These are phyloP conservation scores for Otus sunia DNA, from an alignment of 2,113 vertebrate species.

Conservation along the genomic window DNA sequence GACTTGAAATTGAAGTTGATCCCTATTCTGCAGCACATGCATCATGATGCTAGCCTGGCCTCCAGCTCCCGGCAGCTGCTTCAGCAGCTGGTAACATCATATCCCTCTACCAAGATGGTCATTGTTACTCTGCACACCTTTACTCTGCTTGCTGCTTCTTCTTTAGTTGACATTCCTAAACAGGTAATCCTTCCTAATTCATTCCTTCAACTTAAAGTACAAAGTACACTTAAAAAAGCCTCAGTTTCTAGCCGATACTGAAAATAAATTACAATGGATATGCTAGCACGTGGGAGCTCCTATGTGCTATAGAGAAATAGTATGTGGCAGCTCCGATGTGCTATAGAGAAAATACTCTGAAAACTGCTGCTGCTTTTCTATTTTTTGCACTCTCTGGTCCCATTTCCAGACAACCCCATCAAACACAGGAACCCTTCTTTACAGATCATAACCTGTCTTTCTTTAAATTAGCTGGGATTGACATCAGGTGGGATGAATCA, in stretches of 20 bases:
- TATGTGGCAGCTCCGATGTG: background rate
- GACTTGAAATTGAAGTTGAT: slow-evolving; percentile 96
- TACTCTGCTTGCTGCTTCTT: slow-evolving; percentile 92
- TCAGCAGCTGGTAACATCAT: slow-evolving; percentile 90
- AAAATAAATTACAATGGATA: rapidly evolving
- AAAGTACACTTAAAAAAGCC: background rate
- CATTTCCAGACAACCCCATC: background rate
- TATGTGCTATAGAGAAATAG: background rate
- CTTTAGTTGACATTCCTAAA: slow-evolving; percentile 94
- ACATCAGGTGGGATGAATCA: background rate
- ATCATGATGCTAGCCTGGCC: slow-evolving; percentile 91
- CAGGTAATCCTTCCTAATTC: slow-evolving; percentile 77
- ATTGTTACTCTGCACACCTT: slow-evolving; percentile 96
- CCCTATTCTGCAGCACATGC: slow-evolving; percentile 98
- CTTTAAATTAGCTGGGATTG: background rate
- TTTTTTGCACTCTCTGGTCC: background rate
- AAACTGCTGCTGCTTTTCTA: background rate
- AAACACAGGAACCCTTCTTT: background rate
- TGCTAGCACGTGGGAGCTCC: background rate
- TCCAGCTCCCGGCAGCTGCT: slow-evolving; percentile 92
- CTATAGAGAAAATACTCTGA: background rate
- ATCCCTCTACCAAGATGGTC: slow-evolving; percentile 95
- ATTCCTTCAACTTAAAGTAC: background rate
- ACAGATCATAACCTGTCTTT: background rate
- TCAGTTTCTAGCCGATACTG: background rate